Evolutionary conservation across 1,140 invertebrate species (phyloP).

Genomic region (Philotrypesis tridentata): DNA sequence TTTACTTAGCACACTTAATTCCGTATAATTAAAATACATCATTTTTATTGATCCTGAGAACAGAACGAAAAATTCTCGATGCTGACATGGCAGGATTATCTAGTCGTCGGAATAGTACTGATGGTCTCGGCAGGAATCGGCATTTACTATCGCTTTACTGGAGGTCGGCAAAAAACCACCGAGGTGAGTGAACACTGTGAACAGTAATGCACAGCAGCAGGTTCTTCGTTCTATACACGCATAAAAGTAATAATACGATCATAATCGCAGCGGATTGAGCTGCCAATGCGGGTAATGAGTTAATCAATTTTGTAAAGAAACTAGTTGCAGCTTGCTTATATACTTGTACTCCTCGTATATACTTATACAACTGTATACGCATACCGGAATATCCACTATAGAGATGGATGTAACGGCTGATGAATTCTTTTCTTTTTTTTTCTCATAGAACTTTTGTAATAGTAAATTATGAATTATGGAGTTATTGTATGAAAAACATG

Average conservation of each 20-base stretch:
- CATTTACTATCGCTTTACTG: constrained; percentile 88
- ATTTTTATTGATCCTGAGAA: not conserved
- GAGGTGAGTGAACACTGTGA: constrained; percentile 76
- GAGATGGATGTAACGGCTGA: not conserved
- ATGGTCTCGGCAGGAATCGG: constrained; percentile 78
- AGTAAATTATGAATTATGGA: too few species aligned
- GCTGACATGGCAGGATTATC: constrained; percentile 65
- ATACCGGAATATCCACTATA: not conserved
- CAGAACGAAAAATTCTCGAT: constrained; percentile 23
- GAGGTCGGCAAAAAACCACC: constrained; percentile 89
- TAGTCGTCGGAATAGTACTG: constrained; percentile 62
- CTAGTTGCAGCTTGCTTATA: not conserved
- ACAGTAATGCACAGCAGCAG: constrained; percentile 32
- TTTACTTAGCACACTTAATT: too few species aligned
- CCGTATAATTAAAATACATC: not conserved
- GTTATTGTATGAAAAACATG: too few species aligned
- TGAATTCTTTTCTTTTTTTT: too few species aligned
- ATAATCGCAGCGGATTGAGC: not conserved
- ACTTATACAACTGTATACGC: too few species aligned
- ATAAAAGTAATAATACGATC: constrained; percentile 1
- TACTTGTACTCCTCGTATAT: not conserved
- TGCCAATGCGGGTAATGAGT: constrained; percentile 1
- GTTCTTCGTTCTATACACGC: not conserved
- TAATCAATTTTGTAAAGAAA: not conserved
- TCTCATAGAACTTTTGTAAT: too few species aligned